Base-by-base conservation (phyloP, 1,140 invertebrate species). In the Euglossa dilemma region DNA sequence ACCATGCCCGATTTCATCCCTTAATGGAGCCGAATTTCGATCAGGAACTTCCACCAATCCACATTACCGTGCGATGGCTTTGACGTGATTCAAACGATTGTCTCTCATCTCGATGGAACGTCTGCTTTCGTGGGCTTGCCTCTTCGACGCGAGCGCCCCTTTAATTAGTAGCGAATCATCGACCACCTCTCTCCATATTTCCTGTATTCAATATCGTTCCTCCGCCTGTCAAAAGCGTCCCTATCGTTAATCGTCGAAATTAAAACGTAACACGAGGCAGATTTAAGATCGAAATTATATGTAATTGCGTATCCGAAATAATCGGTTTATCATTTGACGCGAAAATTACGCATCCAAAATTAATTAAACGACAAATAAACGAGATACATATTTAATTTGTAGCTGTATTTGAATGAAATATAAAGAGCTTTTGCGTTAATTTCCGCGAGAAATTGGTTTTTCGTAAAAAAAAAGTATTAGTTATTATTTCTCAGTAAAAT, bases 11-110 rank as follows among this genome's bases (percentile, higher is more conserved):
- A 66, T 23, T 23, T 43, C 18, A 23, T 28, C 43, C 43, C 23
- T 66, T 66, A 66, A 66, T 66, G 20, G 64, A 23, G 18, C 6
- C 64, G 43, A 45, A 66, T 66, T 66, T 43, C 64, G 64, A 66
- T 43, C 20, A 66, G 43, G 23, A 43, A 66, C 64, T 66, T 66
- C 7, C 36, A 66, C 18, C 64, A 66, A 43, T 66, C 20, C 23
- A 12, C 43, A 66, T 43, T 23, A 66, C 43, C 20, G 20, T 45
- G 23, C 64, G 8, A 0, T n/a, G 43, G 9, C 9, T 66, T 66
- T 66, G 7, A 45, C 20, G 20, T 66, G 66, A n/a, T 67, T 67
- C 66, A 16, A 67, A 67, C 66, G 23, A 47, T 67, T 47, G 23
- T 47, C 66, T 47, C 20, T n/a, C 12, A 11, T 47, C 9, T 43